Base-by-base conservation (phyloP, 2,888 invertebrate genomes). In the Argyresthia albistria region DNA sequence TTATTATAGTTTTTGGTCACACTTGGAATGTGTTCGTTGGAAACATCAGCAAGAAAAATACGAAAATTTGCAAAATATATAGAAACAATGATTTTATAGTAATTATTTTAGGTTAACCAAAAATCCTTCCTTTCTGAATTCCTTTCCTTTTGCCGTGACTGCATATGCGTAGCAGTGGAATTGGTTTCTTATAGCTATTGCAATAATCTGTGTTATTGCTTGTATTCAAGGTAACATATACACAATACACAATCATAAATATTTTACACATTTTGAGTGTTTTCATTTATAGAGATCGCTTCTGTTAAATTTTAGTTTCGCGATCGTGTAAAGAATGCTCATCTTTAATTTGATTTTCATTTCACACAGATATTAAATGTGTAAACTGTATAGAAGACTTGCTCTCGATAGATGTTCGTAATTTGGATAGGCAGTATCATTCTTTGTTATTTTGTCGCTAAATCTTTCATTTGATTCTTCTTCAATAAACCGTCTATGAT, bases 121-220 rank as follows among this genome's bases (percentile, higher is more conserved):
- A 25, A 25, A 25, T 25, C 25, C 14, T n/a, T 14, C 36, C 47
- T 35, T 47, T 35, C 36, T 6, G 36, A 35, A 48, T n/a, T 53
- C 60, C 55, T 11, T n/a, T 55, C 49, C 53, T 56, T 46, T 55
- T 61, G 35, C 74, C 67, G 66, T 76, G 83, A 83, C 84, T 80
- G 81, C 25, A 25, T 25, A 4, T 25, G 25, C 73, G 81, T 84
- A 86, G 86, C 87, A 80, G 83, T 86, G 86, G 84, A 80, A 75
- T 86, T 86, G 83, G 83, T 86, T 82, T 84, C 83, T 79, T 75
- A 73, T 83, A 82, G 78, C 81, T 83, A 76, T 76, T 63, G 68
- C 62, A 67, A 66, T 46, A 68, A 66, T 66, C 66, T 76, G 67
- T 73, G 66, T 56, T 72, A 74, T 77, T 76, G 81, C 83, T 87